Conservation (phyloP, 2,113 vertebrate genomes). For the Phyllopteryx taeniolatus region DNA sequence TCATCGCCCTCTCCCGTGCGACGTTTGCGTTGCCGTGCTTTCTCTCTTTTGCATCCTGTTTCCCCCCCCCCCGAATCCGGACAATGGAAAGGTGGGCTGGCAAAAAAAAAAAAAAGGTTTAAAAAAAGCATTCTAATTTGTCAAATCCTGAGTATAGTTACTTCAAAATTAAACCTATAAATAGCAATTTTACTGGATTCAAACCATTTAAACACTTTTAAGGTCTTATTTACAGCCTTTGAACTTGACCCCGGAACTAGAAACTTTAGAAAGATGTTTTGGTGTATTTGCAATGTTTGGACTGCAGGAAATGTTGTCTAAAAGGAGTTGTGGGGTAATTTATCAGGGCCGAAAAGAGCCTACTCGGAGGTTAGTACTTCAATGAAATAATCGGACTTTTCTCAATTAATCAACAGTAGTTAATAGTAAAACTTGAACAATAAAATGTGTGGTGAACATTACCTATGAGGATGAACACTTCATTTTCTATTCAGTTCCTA, state of each 20-base stretch:
- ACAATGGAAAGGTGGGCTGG: conserved; percentile 56
- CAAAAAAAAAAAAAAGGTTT: conserved; percentile 31
- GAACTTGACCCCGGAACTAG: neutral
- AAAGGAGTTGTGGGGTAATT: too few species aligned
- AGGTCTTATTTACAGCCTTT: neutral
- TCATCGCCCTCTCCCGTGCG: conserved; percentile 56
- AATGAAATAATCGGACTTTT: too few species aligned
- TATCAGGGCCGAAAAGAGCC: too few species aligned
- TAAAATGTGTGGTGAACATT: too few species aligned
- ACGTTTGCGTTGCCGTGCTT: conserved; percentile 65
- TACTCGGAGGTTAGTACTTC: too few species aligned
- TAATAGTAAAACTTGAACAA: too few species aligned
- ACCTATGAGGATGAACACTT: too few species aligned
- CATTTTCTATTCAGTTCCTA: too few species aligned
- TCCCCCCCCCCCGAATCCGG: conserved; percentile 51
- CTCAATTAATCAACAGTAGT: too few species aligned
- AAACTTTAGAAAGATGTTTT: neutral
- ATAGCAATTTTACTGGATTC: neutral
- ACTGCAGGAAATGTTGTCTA: too few species aligned
- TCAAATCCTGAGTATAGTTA: neutral
- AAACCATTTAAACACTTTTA: neutral
- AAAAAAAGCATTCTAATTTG: neutral
- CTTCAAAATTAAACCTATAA: neutral
- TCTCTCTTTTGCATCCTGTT: conserved; percentile 29
- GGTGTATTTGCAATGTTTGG: neutral